Percentiles rank a stretch among this genome's conserved stretches.
These are phyloP conservation scores for Bos indicus DNA, from an alignment of 2,113 vertebrate genomes.

Conservation along the genomic window DNA sequence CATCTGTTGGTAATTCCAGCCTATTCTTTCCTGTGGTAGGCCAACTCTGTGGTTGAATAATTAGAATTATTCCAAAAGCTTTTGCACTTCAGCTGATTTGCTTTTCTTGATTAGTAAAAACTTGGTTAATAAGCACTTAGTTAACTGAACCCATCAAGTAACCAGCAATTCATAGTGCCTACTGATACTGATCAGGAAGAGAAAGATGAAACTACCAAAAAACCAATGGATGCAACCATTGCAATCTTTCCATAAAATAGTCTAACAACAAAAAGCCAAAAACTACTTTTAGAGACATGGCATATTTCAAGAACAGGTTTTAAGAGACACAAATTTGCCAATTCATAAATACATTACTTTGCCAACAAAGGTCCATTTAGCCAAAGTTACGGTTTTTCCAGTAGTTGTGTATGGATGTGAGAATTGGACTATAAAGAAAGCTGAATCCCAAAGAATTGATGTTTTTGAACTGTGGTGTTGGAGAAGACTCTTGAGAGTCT, in stretches of 20 bases:
- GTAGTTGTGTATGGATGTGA: no score
- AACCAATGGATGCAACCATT: neutral
- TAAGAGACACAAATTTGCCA: neutral
- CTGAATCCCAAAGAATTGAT: no score
- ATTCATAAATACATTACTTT: neutral
- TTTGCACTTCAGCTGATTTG: neutral
- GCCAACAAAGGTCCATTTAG: no score
- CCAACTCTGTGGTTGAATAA: neutral
- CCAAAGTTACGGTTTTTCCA: no score
- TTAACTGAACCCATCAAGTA: neutral
- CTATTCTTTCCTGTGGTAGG: neutral
- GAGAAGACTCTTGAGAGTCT: no score
- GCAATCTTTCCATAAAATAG: neutral
- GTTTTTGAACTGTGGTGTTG: no score
- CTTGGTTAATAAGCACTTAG: neutral
- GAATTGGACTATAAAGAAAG: no score
- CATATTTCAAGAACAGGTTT: neutral
- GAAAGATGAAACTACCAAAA: neutral
- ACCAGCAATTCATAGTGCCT: neutral
- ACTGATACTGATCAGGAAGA: neutral
- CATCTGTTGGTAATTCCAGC: neutral
- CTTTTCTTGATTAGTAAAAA: slow-evolving; percentile 4
- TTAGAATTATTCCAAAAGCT: neutral
- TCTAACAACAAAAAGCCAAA: neutral
- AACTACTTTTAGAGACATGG: neutral